Conservation (phyloP, 2,888 invertebrate species). For the Pristionchus exspectatus region DNA sequence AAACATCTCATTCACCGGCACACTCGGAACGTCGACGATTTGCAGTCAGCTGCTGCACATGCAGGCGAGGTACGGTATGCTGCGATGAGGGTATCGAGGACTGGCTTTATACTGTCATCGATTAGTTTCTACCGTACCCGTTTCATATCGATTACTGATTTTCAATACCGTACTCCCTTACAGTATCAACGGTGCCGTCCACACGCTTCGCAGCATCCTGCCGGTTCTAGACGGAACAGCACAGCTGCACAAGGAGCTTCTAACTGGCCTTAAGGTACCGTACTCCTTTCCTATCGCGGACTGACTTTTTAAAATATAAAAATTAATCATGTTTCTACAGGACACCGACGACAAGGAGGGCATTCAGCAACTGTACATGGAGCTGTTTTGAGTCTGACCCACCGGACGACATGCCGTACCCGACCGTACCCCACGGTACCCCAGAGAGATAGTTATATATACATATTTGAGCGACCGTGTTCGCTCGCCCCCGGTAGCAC, state of each 20-base stretch:
- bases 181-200: background rate
- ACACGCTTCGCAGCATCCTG: background rate
- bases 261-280: background rate
- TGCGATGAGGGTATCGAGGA: background rate
- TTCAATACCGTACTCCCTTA: background rate
- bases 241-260: background rate
- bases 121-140: too few species aligned
- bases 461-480: constrained; percentile 21
- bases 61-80: constrained; percentile 13
- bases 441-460: background rate
- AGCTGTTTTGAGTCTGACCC: background rate
- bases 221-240: background rate
- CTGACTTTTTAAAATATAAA: too few species aligned
- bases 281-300: too few species aligned
- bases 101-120: background rate
- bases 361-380: constrained; percentile 6
- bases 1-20: background rate
- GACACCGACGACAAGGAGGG: background rate
- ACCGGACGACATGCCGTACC: background rate
- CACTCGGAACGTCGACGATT: background rate
- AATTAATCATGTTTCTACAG: background rate
- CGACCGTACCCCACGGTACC: background rate
- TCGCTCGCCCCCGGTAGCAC: constrained; percentile 22
- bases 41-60: background rate
- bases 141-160: background rate